phyloP scores from a whole-genome alignment of 1,140 invertebrate genomes.

The Archegozetes longisetosus region DNA sequence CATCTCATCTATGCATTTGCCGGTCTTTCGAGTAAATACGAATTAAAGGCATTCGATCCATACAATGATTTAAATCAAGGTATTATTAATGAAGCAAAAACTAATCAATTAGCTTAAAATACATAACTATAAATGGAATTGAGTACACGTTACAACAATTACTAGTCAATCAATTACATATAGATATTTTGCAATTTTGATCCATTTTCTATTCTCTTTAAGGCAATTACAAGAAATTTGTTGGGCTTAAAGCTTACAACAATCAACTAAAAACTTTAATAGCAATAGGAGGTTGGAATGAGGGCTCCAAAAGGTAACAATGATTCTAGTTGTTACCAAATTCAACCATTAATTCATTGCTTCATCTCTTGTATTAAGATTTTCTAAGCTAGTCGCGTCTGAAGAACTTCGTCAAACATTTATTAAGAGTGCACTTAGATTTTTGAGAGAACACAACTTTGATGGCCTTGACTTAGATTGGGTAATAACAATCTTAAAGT shows the following conservation, averaged over 20 bases:
- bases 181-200: background rate
- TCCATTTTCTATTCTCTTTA: constrained; percentile 3
- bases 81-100: constrained; percentile 28
- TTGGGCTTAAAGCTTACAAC: constrained; percentile 78
- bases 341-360: background rate
- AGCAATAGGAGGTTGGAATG: constrained; percentile 92
- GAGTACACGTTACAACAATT: background rate
- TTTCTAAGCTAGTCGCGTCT: constrained; percentile 69
- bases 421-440: constrained; percentile 61
- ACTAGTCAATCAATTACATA: background rate
- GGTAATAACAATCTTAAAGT: too few species aligned
- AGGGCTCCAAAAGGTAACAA: constrained; percentile 54
- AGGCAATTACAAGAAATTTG: constrained; percentile 92
- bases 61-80: constrained; percentile 90
- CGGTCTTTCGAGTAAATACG: constrained; percentile 75
- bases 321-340: background rate
- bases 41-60: constrained; percentile 77
- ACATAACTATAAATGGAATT: background rate
- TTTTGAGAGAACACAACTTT: constrained; percentile 77
- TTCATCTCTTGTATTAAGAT: constrained; percentile 30
- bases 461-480: constrained; percentile 91
- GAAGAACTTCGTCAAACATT: constrained; percentile 55
- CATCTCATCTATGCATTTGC: constrained; percentile 89
- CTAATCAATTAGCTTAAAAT: background rate
- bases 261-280: constrained; percentile 77